Evolutionary conservation across 1,140 invertebrate genomes (phyloP).

Genomic region (Laupala kohalensis): DNA sequence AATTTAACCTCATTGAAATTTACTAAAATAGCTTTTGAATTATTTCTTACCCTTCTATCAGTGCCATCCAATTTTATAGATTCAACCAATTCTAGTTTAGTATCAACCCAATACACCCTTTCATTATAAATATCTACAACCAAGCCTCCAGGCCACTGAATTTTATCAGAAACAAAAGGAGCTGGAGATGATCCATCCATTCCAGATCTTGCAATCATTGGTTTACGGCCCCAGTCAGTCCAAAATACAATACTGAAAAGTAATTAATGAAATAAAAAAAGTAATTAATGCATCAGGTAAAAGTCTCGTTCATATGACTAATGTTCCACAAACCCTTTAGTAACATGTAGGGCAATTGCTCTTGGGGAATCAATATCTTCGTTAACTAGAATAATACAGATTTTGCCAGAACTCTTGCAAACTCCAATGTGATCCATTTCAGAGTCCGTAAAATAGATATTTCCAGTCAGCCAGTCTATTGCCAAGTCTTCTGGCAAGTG

Average conservation of each 20-base stretch:
- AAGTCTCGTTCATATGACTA: not conserved
- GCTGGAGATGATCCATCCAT: constrained; percentile 68
- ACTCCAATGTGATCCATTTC: constrained; percentile 56
- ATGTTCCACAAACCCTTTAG: constrained; percentile 34
- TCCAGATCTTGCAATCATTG: constrained; percentile 58
- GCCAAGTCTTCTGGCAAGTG: constrained; percentile 59
- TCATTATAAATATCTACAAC: constrained; percentile 73
- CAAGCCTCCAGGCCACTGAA: constrained; percentile 77
- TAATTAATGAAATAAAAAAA: no score
- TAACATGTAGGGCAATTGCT: constrained; percentile 45
- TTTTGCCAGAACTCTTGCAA: constrained; percentile 45
- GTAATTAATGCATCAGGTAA: not conserved
- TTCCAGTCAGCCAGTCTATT: constrained; percentile 67
- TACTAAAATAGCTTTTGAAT: not conserved
- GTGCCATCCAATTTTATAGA: constrained; percentile 59
- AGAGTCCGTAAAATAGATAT: constrained; percentile 65
- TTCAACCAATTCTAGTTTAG: constrained; percentile 56
- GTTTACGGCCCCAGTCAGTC: constrained; percentile 62
- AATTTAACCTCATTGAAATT: constrained; percentile 4
- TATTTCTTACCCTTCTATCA: constrained; percentile 37
- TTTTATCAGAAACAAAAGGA: constrained; percentile 47
- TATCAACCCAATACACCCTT: constrained; percentile 66
- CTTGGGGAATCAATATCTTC: constrained; percentile 41
- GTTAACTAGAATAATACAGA: constrained; percentile 46
- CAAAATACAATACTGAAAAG: constrained; percentile 58